Evolutionary conservation across 2,888 invertebrate genomes (phyloP).

Genomic region (Temnothorax ravouxi): DNA sequence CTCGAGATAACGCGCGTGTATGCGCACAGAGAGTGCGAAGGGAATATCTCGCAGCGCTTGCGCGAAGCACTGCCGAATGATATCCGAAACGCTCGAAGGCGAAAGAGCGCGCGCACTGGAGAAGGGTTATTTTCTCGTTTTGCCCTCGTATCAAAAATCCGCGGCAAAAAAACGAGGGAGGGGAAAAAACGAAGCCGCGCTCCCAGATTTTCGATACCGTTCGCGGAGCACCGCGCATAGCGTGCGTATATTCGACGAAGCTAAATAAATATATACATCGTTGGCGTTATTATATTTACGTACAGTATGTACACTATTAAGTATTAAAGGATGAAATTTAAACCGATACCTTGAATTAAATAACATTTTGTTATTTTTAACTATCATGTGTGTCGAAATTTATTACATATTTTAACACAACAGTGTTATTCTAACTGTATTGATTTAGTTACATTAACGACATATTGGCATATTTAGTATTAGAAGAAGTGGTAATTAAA

Average conservation of each 20-base stretch:
- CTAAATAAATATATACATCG: neutral
- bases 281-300: neutral
- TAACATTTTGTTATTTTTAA: no score
- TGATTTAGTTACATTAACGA: no score
- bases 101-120: conserved; percentile 27
- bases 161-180: neutral
- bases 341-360: no score
- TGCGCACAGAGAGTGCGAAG: neutral
- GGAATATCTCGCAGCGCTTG: neutral
- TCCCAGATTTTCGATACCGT: neutral
- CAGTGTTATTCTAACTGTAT: no score
- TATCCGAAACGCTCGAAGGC: conserved; percentile 14
- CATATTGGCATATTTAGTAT: no score
- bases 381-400: no score
- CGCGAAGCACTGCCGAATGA: neutral
- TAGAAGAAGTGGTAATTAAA: no score
- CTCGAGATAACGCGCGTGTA: conserved; percentile 26
- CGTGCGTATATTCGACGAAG: neutral
- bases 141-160: conserved; percentile 1
- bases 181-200: neutral
- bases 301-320: no score
- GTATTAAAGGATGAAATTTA: no score
- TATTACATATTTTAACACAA: no score
- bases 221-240: neutral
- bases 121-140: conserved; percentile 12